These are phyloP conservation scores for Hylaea fasciaria DNA, from an alignment of 2,888 invertebrate genomes.

Conservation along the genomic window DNA sequence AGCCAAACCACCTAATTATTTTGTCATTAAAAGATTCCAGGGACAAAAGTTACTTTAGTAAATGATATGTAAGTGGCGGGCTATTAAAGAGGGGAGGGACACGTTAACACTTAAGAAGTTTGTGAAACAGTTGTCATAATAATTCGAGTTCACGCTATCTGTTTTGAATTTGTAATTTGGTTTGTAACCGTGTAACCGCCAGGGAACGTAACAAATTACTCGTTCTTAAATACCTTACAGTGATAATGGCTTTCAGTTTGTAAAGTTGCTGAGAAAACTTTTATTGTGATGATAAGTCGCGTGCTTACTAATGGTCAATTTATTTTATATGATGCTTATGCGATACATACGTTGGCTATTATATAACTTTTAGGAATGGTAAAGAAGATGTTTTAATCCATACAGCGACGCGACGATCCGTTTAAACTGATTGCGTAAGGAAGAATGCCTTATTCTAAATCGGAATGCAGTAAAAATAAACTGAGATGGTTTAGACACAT, in stretches of 20 bases:
- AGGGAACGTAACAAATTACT: slow-evolving; percentile 27
- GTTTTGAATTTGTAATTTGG: slow-evolving; percentile 53
- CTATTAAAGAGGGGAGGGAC: slow-evolving; percentile 38
- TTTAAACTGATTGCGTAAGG: background rate
- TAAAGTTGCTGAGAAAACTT: slow-evolving; percentile 2
- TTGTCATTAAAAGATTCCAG: slow-evolving; percentile 22
- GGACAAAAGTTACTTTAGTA: slow-evolving; percentile 33
- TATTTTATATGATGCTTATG: too few relatives aligned
- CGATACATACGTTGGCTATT: too few relatives aligned
- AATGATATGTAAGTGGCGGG: slow-evolving; percentile 49
- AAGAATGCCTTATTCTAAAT: background rate
- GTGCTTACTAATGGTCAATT: background rate
- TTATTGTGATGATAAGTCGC: background rate
- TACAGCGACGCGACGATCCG: background rate
- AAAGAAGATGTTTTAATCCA: too few relatives aligned
- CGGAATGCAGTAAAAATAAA: background rate
- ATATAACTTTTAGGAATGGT: too few relatives aligned
- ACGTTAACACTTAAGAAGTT: slow-evolving; percentile 53
- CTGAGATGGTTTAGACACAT: background rate
- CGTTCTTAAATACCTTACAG: slow-evolving; percentile 8
- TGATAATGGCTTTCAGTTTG: slow-evolving; percentile 22
- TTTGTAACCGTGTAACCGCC: slow-evolving; percentile 36
- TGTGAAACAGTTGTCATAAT: slow-evolving; percentile 58
- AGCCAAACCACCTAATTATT: background rate
- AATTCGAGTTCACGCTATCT: slow-evolving; percentile 55